Conservation (phyloP, 2,797 vertebrate species). For the Acanthopagrus latus region DNA sequence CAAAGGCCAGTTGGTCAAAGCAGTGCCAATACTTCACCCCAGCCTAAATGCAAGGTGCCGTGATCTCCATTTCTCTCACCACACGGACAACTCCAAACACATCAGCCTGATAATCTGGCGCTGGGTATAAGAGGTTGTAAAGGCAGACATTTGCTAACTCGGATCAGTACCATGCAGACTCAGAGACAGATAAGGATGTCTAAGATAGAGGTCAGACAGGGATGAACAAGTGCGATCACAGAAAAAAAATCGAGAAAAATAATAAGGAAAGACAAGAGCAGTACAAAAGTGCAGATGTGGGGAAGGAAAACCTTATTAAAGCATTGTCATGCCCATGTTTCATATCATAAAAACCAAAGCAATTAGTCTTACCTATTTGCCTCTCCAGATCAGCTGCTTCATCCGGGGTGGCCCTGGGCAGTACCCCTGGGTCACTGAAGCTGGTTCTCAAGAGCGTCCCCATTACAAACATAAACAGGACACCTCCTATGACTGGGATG, state of each 20-base stretch:
- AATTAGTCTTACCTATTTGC: conserved; percentile 92
- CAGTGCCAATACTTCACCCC: conserved; percentile 21
- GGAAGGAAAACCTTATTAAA: neutral
- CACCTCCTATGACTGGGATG: conserved; percentile 93
- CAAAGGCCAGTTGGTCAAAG: conserved; percentile 38
- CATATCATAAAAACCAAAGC: neutral
- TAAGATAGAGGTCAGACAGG: conserved; percentile 6
- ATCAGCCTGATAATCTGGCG: conserved; percentile 26
- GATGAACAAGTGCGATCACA: neutral
- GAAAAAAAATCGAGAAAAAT: neutral
- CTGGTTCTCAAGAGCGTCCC: conserved; percentile 96
- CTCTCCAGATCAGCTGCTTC: conserved; percentile 97
- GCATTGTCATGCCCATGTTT: neutral
- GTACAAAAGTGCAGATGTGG: neutral
- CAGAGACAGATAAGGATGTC: conserved; percentile 10
- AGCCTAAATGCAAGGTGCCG: conserved; percentile 15
- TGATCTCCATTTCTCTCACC: conserved; percentile 7
- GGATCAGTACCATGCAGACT: conserved; percentile 12
- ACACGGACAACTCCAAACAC: conserved; percentile 21
- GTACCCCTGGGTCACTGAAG: conserved; percentile 98
- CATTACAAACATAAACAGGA: conserved; percentile 96
- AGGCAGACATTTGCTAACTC: conserved; percentile 4
- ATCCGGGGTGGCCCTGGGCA: conserved; percentile 94
- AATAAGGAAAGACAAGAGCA: neutral
- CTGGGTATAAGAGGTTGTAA: conserved; percentile 2